These are phyloP conservation scores for Atlantisia rogersi DNA, from an alignment of 2,113 vertebrate genomes.

Conservation along the genomic window DNA sequence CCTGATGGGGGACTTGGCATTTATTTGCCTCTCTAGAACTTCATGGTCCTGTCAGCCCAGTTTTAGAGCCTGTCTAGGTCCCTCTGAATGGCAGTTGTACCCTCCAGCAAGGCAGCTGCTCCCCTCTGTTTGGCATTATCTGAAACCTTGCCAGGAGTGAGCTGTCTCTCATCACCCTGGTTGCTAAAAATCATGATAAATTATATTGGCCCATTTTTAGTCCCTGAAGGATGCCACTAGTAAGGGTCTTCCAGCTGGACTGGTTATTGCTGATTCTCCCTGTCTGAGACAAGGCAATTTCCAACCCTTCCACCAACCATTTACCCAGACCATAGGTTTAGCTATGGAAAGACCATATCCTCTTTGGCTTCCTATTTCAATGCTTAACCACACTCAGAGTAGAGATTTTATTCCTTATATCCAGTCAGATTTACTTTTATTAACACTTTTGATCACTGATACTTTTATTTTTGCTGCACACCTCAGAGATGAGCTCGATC, in stretches of 20 bases:
- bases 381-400: neutral
- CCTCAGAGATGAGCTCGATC: neutral
- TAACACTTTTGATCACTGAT: neutral
- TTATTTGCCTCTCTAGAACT: neutral
- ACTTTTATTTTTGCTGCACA: neutral
- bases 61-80: neutral
- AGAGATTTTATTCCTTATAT: neutral
- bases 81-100: neutral
- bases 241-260: neutral
- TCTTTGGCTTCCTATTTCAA: neutral
- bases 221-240: neutral
- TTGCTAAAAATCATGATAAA: neutral
- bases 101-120: neutral
- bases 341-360: neutral
- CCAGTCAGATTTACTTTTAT: neutral
- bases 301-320: neutral
- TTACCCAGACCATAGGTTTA: neutral
- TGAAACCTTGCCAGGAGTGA: neutral
- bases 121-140: neutral
- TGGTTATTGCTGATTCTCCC: neutral
- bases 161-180: neutral
- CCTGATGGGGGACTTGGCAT: fast-evolving
- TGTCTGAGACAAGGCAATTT: neutral
- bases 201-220: neutral
- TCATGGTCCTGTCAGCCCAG: neutral